Evolutionary conservation across 2,797 vertebrate species (phyloP), one percentile per base, ranked within the genome.

Genomic region (Sternotherus odoratus): DNA sequence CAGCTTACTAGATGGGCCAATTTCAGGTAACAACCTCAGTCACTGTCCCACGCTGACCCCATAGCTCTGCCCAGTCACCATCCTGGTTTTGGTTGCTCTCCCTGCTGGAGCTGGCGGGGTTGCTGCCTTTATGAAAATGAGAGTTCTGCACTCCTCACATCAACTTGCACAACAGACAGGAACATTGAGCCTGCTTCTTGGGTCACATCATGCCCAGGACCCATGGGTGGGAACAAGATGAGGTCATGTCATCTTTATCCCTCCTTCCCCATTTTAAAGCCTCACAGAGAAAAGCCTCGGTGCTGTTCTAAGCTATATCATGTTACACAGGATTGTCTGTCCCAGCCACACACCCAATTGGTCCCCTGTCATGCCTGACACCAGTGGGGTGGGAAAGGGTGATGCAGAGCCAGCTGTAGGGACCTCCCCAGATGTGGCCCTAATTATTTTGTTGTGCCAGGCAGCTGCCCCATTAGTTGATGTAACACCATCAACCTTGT

Each of bases 361-460:
- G 46, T 83, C 26, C 81, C n/a, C 0, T 1, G 63, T 48, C 5
- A 4, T 75, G 74, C 16, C 57, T 1, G 1, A 0, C 11, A 17
- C 3, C 1, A 1, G 24, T 0, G 0, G 4, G 19, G 12, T 36
- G 28, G 50, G 24, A 50, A 33, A 63, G 26, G 30, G 57, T 60
- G 57, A 60, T 0, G 17, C 8, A 56, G 39, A 9, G 36, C 23
- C 5, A 53, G n/a, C 4, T 5, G 12, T 17, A 16, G 19, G 30
- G n/a, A 69, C 16, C 10, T n/a, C 48, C 56, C 28, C 39, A 77
- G 11, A 16, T 77, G 46, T 66, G n/a, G 21, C 36, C 11, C 3
- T 24, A 21, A 72, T 12, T 66, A 66, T 36, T 36, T 16, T 39
- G 23, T 21, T 77, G 51, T 39, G 60, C 24, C 9, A 46, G 56